These are phyloP conservation scores for Horisme vitalbata DNA, from an alignment of 2,888 invertebrate species.

Conservation along the genomic window DNA sequence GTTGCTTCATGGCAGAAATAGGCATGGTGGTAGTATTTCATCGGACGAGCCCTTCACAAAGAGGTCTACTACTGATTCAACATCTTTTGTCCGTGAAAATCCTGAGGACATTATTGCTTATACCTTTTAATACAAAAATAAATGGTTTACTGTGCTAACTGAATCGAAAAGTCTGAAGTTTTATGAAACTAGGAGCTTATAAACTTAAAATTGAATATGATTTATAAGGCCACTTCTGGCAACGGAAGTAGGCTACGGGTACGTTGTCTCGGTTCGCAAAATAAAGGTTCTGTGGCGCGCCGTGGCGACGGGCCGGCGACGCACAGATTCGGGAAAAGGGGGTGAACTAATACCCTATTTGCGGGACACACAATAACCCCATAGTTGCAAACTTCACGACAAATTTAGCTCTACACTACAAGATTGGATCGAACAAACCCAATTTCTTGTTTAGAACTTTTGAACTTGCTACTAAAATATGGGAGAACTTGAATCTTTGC, in stretches of 20 bases:
- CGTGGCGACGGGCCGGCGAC: constrained; percentile 36
- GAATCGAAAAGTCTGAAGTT: constrained; percentile 5
- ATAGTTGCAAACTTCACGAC: constrained; percentile 37
- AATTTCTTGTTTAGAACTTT: constrained; percentile 18
- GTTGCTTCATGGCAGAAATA: too few species aligned
- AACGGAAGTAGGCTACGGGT: constrained; percentile 50
- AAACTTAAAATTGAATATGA: constrained; percentile 24
- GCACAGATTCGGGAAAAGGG: constrained; percentile 48
- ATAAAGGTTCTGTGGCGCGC: constrained; percentile 48
- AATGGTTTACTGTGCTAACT: too few species aligned
- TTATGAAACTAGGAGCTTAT: background rate
- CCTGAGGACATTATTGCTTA: too few species aligned
- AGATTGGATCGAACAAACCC: constrained; percentile 24
- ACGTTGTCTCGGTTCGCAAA: constrained; percentile 42
- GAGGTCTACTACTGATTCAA: too few species aligned
- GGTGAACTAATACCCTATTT: constrained; percentile 49
- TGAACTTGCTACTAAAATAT: constrained; percentile 23
- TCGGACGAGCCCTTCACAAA: too few species aligned
- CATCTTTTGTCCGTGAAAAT: too few species aligned
- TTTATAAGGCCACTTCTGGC: constrained; percentile 42
- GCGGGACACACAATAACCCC: constrained; percentile 47
- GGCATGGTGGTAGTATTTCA: too few species aligned
- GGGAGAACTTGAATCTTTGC: constrained; percentile 13
- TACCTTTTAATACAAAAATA: too few species aligned
- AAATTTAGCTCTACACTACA: constrained; percentile 25